A percentile compares a stretch with the other conserved stretches of the same genome.
These are phyloP conservation scores for Eriocheir sinensis DNA, from an alignment of 1,140 invertebrate genomes.

Conservation along the genomic window DNA sequence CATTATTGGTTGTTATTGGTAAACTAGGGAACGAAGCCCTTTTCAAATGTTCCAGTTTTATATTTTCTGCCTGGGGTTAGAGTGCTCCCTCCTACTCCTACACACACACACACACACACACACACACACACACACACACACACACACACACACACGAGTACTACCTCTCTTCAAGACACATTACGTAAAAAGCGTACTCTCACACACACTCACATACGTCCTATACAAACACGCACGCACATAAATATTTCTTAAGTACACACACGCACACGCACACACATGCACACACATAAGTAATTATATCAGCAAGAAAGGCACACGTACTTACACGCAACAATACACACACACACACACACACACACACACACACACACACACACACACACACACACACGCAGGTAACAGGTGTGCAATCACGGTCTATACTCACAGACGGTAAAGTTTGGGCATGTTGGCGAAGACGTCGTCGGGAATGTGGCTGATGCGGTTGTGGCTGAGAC, in stretches of 20 bases:
- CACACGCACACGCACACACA: too few relatives aligned
- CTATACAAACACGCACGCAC: not conserved
- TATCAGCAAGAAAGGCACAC: too few relatives aligned
- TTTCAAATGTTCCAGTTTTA: too few relatives aligned
- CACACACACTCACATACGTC: constrained; percentile 10
- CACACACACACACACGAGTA: constrained; percentile 20
- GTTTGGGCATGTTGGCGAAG: not conserved
- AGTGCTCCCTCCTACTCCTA: too few relatives aligned
- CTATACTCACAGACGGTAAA: not conserved
- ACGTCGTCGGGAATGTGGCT: not conserved
- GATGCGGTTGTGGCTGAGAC: not conserved
- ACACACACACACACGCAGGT: not conserved
- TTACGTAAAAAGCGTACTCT: too few relatives aligned
- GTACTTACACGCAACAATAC: not conserved
- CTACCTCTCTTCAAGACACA: too few relatives aligned
- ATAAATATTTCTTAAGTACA: not conserved
- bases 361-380: not conserved
- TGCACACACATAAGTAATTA: too few relatives aligned
- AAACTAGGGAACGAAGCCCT: too few relatives aligned
- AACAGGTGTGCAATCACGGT: not conserved
- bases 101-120: not conserved
- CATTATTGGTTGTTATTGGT: too few relatives aligned
- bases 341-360: constrained; percentile 22
- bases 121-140: constrained; percentile 22
- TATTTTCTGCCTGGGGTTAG: too few relatives aligned